These are phyloP conservation scores for Engraulis encrasicolus DNA, from an alignment of 2,113 vertebrate species.

Conservation along the genomic window DNA sequence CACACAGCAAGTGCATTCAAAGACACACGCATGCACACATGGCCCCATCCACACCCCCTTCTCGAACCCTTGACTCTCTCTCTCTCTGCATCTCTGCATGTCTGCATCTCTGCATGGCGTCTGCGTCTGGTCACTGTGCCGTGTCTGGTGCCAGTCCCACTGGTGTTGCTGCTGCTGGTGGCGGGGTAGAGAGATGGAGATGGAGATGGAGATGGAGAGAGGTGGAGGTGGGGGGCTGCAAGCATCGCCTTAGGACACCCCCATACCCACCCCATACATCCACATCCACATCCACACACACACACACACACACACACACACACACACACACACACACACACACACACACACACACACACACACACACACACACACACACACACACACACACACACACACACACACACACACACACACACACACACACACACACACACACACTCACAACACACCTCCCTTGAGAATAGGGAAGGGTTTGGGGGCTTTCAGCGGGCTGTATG, in stretches of 20 bases:
- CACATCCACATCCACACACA: not conserved
- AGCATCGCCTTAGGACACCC: conserved; percentile 76
- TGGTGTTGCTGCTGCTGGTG: conserved; percentile 49
- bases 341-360: not conserved
- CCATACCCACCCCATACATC: conserved; percentile 44
- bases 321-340: not conserved
- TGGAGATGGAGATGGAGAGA: conserved; percentile 45
- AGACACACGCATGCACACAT: conserved; percentile 25
- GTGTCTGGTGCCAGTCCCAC: conserved; percentile 62
- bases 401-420: not conserved
- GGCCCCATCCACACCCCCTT: conserved; percentile 44
- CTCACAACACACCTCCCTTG: conserved; percentile 61
- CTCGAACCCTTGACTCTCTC: too few relatives aligned
- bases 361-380: too few relatives aligned
- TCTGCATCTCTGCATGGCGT: conserved; percentile 33
- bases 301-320: not conserved
- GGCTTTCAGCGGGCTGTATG: too few relatives aligned
- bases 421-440: not conserved
- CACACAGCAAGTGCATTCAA: conserved; percentile 22
- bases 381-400: too few relatives aligned
- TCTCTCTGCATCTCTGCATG: conserved; percentile 38
- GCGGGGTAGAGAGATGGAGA: conserved; percentile 35
- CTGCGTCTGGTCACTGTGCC: not conserved
- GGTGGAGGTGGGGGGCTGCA: conserved; percentile 63
- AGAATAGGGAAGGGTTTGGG: too few relatives aligned